A percentile compares a stretch with the other conserved stretches of the same genome.
Conservation (phyloP, 2,888 invertebrate species). For the Napeogenes sylphis region DNA sequence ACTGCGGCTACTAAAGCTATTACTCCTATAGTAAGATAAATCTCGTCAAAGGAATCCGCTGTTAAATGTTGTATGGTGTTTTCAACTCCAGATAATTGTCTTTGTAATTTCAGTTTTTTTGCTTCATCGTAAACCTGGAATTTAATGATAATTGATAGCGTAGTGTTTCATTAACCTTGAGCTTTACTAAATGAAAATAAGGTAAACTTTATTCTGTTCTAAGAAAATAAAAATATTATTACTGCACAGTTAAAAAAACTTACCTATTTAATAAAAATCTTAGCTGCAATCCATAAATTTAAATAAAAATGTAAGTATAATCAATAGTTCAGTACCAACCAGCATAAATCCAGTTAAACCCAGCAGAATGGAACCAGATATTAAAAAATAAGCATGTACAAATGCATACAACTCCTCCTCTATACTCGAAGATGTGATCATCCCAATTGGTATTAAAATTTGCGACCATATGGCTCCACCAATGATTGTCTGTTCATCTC, state of each 20-base stretch:
- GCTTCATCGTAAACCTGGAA: conserved; percentile 23
- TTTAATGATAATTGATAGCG: too few species aligned
- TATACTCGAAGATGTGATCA: conserved; percentile 47
- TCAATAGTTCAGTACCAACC: conserved; percentile 36
- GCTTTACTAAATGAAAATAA: not conserved
- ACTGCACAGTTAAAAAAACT: too few species aligned
- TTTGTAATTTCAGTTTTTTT: conserved; percentile 25
- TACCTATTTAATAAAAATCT: too few species aligned
- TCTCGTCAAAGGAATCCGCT: conserved; percentile 32
- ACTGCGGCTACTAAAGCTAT: conserved; percentile 37
- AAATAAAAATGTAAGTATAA: conserved; percentile 31
- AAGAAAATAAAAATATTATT: not conserved
- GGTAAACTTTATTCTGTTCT: not conserved
- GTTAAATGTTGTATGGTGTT: conserved; percentile 3
- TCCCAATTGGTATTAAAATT: conserved; percentile 51
- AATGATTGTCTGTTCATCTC: conserved; percentile 57
- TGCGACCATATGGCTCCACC: conserved; percentile 66
- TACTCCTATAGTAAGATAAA: conserved; percentile 43
- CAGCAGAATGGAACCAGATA: conserved; percentile 44
- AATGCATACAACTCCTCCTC: conserved; percentile 41
- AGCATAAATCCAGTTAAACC: conserved; percentile 40
- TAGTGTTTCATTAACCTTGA: not conserved
- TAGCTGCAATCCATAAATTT: not conserved
- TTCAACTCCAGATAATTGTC: conserved; percentile 14
- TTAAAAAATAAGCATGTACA: conserved; percentile 49